Percentiles rank a stretch among this genome's conserved stretches.
These are phyloP conservation scores for Luscinia luscinia DNA, from an alignment of 2,797 vertebrate genomes.

Conservation along the genomic window DNA sequence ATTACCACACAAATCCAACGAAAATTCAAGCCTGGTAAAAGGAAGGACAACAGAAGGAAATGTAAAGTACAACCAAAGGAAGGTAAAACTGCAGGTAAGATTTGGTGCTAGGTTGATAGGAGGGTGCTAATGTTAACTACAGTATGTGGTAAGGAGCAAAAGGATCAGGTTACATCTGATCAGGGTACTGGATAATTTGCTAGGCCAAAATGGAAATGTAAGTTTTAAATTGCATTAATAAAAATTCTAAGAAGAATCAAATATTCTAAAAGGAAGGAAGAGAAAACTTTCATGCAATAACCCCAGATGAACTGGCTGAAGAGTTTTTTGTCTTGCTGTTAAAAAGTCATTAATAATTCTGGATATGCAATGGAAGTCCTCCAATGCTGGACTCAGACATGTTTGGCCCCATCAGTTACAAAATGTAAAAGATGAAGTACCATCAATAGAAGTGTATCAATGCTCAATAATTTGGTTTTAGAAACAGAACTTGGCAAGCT, in stretches of 20 bases:
- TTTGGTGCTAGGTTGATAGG: neutral
- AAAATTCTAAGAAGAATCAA: neutral
- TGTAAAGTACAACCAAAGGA: neutral
- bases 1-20: neutral
- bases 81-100: neutral
- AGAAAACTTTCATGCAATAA: neutral
- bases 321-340: neutral
- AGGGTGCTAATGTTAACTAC: neutral
- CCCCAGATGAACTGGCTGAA: neutral
- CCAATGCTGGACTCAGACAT: neutral
- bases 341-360: neutral
- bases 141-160: neutral
- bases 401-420: neutral
- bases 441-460: neutral
- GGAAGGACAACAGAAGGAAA: neutral
- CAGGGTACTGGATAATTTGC: neutral
- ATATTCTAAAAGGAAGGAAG: neutral
- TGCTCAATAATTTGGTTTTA: neutral
- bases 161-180: neutral
- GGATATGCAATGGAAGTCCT: neutral
- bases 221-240: neutral
- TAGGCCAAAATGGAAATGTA: neutral
- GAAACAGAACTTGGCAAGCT: neutral
- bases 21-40: neutral
- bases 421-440: neutral